Evolutionary conservation across 2,797 vertebrate species (phyloP).

Genomic region (Monodelphis domestica): DNA sequence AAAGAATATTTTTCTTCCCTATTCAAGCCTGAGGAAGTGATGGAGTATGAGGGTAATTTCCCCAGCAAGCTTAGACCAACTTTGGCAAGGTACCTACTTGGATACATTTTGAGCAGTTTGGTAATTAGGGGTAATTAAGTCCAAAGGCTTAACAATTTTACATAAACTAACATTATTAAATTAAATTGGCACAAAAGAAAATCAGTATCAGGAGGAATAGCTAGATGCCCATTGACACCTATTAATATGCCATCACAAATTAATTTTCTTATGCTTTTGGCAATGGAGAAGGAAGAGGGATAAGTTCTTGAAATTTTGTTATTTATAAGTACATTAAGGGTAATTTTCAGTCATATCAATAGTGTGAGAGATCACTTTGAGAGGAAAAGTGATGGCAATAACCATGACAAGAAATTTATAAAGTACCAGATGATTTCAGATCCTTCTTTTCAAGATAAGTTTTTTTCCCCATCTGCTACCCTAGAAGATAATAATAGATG

Average conservation of each 20-base stretch:
- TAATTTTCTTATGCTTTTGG: background rate
- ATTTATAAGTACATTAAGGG: slow-evolving; percentile 37
- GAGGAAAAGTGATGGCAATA: background rate
- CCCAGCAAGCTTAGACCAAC: slow-evolving; percentile 49
- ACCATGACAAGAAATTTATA: background rate
- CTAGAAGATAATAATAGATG: background rate
- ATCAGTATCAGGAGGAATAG: slow-evolving; percentile 33
- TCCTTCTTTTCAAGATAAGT: background rate
- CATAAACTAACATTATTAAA: slow-evolving; percentile 46
- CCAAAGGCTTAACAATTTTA: slow-evolving; percentile 53
- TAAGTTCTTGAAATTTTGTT: slow-evolving; percentile 39
- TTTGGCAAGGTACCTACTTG: slow-evolving; percentile 44
- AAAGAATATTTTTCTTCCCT: background rate
- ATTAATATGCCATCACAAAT: background rate
- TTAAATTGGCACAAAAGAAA: slow-evolving; percentile 57
- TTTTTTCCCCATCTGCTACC: background rate
- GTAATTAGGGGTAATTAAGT: slow-evolving; percentile 45
- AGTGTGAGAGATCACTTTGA: background rate
- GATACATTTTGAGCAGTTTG: slow-evolving; percentile 57
- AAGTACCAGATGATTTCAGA: background rate
- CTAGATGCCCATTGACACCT: slow-evolving; percentile 12
- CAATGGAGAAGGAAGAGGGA: slow-evolving; percentile 52
- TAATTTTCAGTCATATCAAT: background rate
- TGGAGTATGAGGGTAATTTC: slow-evolving; percentile 58
- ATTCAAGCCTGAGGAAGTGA: slow-evolving; percentile 22